Conservation (phyloP, 2,888 invertebrate species). For the Caenorhabditis drosophilae region DNA sequence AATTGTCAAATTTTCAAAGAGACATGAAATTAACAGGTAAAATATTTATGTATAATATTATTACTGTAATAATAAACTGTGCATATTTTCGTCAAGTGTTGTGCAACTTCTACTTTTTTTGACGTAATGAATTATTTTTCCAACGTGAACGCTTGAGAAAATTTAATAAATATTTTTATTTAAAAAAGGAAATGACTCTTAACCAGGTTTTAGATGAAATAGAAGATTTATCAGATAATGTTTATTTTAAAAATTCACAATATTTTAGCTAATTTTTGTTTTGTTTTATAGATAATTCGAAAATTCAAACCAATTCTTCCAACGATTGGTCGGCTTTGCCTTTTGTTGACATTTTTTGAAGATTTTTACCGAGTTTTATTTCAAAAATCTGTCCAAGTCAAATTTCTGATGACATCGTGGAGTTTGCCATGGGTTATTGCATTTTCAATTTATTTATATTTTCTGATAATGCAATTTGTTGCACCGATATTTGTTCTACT, state of each 20-base stretch:
- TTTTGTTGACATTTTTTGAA: conserved; percentile 97
- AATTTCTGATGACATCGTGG: conserved; percentile 8
- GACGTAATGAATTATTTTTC: not conserved
- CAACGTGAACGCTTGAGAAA: too few species aligned
- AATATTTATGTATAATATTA: not conserved
- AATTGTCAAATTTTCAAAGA: not conserved
- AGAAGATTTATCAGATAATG: conserved; percentile 64
- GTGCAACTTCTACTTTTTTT: not conserved
- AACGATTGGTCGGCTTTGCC: conserved; percentile 90
- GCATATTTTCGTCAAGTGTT: not conserved
- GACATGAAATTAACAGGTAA: not conserved
- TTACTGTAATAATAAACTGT: not conserved
- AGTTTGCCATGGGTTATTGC: conserved; percentile 5
- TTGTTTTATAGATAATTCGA: conserved; percentile 62
- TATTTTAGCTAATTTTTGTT: not conserved
- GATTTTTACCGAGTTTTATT: conserved; percentile 99
- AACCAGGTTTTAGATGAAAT: conserved; percentile 42
- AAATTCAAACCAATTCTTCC: conserved; percentile 78
- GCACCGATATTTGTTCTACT: conserved; percentile 94
- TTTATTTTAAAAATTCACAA: conserved; percentile 27
- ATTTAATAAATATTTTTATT: too few species aligned
- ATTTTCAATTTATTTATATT: conserved; percentile 3
- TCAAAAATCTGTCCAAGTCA: conserved; percentile 74
- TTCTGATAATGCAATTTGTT: conserved; percentile 78
- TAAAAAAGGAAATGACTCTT: conserved; percentile 9